phyloP scores from a whole-genome alignment of 2,797 vertebrate species.

The Crenuchus spilurus region DNA sequence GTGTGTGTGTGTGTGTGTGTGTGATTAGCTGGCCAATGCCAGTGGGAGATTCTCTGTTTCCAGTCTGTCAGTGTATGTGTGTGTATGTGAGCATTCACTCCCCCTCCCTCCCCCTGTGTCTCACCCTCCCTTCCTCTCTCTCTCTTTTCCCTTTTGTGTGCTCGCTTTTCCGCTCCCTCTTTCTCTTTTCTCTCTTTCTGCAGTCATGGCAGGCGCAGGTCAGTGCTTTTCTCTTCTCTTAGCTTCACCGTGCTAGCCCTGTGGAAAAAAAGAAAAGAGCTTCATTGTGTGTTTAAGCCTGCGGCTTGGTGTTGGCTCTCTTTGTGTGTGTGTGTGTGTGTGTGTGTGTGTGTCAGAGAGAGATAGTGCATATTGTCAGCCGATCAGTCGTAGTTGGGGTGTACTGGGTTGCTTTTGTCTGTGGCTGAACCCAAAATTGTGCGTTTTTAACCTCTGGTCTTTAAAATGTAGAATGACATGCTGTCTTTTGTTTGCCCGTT shows the following conservation, averaged over 20 bases:
- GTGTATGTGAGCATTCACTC: slow-evolving; percentile 30
- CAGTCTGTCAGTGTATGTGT: no score
- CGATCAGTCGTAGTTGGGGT: background rate
- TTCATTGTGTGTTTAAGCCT: no score
- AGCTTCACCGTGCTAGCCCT: background rate
- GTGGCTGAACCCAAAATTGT: background rate
- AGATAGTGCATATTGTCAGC: no score
- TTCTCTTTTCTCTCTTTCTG: slow-evolving; percentile 77
- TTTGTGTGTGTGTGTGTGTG: background rate
- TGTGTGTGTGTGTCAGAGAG: background rate
- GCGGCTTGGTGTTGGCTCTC: no score
- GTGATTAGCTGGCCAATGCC: slow-evolving; percentile 65
- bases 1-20: slow-evolving; percentile 39
- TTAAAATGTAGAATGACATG: background rate
- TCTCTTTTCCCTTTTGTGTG: slow-evolving; percentile 76
- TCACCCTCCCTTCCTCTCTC: slow-evolving; percentile 73
- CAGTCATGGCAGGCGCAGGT: slow-evolving; percentile 84
- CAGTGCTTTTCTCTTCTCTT: slow-evolving; percentile 65
- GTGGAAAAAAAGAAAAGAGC: no score
- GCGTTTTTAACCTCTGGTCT: background rate
- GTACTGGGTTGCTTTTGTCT: background rate
- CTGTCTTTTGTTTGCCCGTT: background rate
- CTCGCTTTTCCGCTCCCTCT: slow-evolving; percentile 79
- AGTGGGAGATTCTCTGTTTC: no score
- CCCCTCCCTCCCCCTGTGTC: background rate